Evolutionary conservation across 2,888 invertebrate species (phyloP).

Genomic region (Ophion ellenae): DNA sequence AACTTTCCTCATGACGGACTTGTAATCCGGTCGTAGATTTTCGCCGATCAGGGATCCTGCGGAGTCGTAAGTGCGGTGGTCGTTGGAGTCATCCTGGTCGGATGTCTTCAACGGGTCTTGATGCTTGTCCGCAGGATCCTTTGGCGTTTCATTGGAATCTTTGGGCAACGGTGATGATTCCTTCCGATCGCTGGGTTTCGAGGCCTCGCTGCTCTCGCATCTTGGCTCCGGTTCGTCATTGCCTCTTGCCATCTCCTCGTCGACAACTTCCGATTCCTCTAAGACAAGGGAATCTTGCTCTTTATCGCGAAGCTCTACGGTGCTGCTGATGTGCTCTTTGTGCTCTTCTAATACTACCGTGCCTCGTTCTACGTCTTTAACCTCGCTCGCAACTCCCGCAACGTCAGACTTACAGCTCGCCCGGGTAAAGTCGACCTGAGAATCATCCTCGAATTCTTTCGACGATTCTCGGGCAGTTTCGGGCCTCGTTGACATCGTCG

Average conservation of each 20-base stretch:
- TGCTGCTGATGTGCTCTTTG: slow-evolving; percentile 79
- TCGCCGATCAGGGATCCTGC: slow-evolving; percentile 5
- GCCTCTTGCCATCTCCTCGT: not conserved
- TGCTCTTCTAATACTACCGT: slow-evolving; percentile 82
- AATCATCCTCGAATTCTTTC: slow-evolving; percentile 53
- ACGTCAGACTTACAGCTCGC: slow-evolving; percentile 81
- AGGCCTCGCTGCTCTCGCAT: slow-evolving; percentile 24
- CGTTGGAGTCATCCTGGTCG: slow-evolving; percentile 15
- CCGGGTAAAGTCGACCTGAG: slow-evolving; percentile 65
- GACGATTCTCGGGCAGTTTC: slow-evolving; percentile 65
- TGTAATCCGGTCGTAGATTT: slow-evolving; percentile 42
- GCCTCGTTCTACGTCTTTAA: slow-evolving; percentile 79
- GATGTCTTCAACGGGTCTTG: slow-evolving; percentile 23
- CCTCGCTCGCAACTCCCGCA: slow-evolving; percentile 76
- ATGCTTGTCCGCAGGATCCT: slow-evolving; percentile 3
- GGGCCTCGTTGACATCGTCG: slow-evolving; percentile 17
- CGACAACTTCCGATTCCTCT: slow-evolving; percentile 75
- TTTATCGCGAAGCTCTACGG: slow-evolving; percentile 77
- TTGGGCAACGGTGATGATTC: slow-evolving; percentile 1
- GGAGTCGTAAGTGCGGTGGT: not conserved
- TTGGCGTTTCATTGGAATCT: not conserved
- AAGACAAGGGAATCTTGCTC: slow-evolving; percentile 60
- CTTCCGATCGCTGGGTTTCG: slow-evolving; percentile 9
- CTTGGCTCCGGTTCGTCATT: not conserved
- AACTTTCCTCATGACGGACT: slow-evolving; percentile 75